phyloP scores from a whole-genome alignment of 2,113 vertebrate genomes.

The Xiphias gladius region DNA sequence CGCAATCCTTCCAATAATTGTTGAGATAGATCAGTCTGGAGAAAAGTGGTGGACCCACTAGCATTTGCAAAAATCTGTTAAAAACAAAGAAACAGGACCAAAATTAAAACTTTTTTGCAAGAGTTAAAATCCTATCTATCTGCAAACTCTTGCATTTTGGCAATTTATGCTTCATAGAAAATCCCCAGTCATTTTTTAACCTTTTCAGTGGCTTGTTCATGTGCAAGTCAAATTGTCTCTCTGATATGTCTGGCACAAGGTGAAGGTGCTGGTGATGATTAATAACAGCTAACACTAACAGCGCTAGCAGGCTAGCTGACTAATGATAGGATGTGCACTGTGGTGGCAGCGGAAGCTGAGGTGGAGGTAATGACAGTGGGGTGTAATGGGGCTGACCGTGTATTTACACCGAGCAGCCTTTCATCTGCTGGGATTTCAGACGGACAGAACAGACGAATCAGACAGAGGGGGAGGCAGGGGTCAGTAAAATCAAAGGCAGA shows the following conservation, averaged over 20 bases:
- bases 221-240: background rate
- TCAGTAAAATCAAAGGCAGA: background rate
- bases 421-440: conserved; percentile 67
- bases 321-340: conserved; percentile 75
- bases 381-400: conserved; percentile 75
- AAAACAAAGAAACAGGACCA: conserved; percentile 5
- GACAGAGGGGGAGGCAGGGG: conserved; percentile 9
- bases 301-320: conserved; percentile 61
- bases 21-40: background rate
- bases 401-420: conserved; percentile 79
- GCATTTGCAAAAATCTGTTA: background rate
- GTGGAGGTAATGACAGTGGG: conserved; percentile 80
- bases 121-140: background rate
- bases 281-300: conserved; percentile 46
- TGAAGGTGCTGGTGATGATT: conserved; percentile 56
- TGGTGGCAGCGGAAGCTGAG: conserved; percentile 76
- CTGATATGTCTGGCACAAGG: background rate
- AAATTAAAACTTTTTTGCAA: background rate
- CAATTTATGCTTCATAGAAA: background rate
- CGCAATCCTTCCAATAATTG: background rate
- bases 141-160: background rate
- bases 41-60: background rate
- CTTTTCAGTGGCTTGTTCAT: background rate
- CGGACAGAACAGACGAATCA: conserved; percentile 60
- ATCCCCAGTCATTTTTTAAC: background rate